Evolutionary conservation across 2,113 vertebrate species (phyloP), one percentile per base, ranked within the genome.

Genomic region (Isichthys henryi): DNA sequence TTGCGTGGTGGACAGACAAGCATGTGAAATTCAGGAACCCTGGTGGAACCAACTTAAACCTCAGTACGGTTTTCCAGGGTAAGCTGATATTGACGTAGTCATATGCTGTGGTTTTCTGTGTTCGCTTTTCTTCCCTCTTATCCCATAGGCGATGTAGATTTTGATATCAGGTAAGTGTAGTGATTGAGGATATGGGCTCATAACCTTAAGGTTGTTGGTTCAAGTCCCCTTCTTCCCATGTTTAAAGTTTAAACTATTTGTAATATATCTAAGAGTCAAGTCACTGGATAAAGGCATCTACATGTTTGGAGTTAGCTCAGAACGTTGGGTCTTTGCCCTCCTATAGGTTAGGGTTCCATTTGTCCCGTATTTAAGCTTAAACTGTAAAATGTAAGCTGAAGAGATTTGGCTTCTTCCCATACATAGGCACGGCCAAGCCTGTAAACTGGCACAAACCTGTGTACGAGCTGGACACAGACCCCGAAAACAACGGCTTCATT

Each of bases 1-100:
- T 99, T 89, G 98, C 98, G 0, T 99, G 98, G 98, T 99, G 98
- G 98, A 99, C 98, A 87, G 98, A 99, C 95, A 99, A 99, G 94
- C 96, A 98, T 88, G 97, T 99, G 9, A 99, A 99, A 91, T 99
- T 99, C 94, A 97, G 97, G 94, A 99, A 99, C 94, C 98, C 98
- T 9, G 91, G 95, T 89, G 97, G 96, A 95, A 95, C 88, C 90
- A 88, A 94, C 92, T 89, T 90, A 87, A 97, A 95, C 90, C 95
- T 99, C 17, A 93, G 95, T 35, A 90, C 89, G 0, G 93, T 95
- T 92, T 99, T 99, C 91, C 94, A 96, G 96, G 97, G 98, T 99
- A 95, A 95, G 23, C 11, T 88, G 46, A 19, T 31, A 58, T 13
- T 19, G 21, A 53, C 2, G 6, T 6, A 23, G 49, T n/a, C 2